phyloP scores from a whole-genome alignment of 2,113 vertebrate species.

The Halichoerus grypus region DNA sequence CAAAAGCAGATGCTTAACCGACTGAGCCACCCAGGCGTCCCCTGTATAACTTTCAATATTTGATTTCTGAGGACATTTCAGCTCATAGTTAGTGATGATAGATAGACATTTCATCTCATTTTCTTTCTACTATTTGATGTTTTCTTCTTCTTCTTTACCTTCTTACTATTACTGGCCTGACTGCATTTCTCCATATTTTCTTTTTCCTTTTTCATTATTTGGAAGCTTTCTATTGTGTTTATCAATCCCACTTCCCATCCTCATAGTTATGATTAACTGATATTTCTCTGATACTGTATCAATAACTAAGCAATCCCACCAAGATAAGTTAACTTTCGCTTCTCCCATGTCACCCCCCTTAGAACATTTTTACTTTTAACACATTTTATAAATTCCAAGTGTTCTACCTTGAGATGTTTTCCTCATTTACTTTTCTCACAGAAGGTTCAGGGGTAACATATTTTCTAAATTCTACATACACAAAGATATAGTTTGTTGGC shows the following conservation, averaged over 20 bases:
- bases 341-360: neutral
- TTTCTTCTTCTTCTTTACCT: neutral
- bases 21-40: no score
- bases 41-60: neutral
- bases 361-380: neutral
- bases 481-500: neutral
- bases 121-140: neutral
- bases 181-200: neutral
- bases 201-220: neutral
- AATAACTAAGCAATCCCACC: neutral
- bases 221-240: neutral
- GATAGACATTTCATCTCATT: neutral
- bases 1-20: no score
- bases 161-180: neutral
- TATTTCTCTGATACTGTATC: neutral
- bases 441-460: neutral
- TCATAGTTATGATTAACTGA: neutral
- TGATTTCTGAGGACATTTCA: neutral
- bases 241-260: neutral
- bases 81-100: neutral
- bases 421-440: neutral
- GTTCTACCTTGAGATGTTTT: neutral
- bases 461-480: conserved; percentile 24
- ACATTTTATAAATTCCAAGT: neutral
- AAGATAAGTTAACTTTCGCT: neutral